These are phyloP conservation scores for Peromyscus aztecus DNA, from an alignment of 2,797 vertebrate species.

Conservation along the genomic window DNA sequence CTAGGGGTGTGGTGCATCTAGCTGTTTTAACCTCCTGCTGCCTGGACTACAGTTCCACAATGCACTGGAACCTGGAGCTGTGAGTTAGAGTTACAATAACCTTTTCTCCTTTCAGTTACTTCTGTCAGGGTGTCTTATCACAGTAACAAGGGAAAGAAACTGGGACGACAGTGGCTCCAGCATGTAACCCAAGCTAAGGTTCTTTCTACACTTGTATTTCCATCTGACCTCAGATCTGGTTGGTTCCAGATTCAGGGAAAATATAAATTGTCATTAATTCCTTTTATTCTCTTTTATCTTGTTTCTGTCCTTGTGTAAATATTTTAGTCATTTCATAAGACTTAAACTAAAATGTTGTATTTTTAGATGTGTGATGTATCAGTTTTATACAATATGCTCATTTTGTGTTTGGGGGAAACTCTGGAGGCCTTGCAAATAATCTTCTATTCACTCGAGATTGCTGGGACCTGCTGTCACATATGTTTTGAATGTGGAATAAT, in stretches of 20 bases:
- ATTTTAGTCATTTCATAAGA: background rate
- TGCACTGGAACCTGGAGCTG: background rate
- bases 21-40: background rate
- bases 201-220: background rate
- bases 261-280: background rate
- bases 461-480: background rate
- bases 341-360: background rate
- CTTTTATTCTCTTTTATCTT: background rate
- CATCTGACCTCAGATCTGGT: background rate
- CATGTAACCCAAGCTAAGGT: background rate
- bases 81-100: background rate
- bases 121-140: background rate
- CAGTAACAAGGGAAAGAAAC: background rate
- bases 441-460: background rate
- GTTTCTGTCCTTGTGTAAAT: background rate
- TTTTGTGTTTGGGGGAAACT: background rate
- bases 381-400: background rate
- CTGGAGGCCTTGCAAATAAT: background rate
- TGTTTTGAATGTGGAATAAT: fast-evolving
- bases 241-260: background rate
- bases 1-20: background rate
- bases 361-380: background rate
- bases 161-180: background rate
- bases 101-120: background rate
- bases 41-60: background rate